Evolutionary conservation across 2,888 invertebrate genomes (phyloP), one percentile per base, ranked within the genome.

Genomic region (Drosophila nr. perissopoda): DNA sequence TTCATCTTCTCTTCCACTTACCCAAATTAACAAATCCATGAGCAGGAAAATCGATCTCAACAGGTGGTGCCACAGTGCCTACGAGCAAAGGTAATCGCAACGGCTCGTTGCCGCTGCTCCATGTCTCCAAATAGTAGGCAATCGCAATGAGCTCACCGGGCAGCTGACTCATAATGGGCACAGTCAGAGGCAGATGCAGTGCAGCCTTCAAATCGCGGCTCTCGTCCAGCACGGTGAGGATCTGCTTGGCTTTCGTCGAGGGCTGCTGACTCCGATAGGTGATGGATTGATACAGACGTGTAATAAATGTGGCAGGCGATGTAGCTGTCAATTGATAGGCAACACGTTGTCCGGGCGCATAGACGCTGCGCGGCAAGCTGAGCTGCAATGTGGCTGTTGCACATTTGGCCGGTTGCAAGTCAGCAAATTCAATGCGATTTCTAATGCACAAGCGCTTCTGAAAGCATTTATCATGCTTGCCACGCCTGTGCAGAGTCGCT

Each of bases 281-380:
- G 25, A 77, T 72, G 18, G 58, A 56, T 48, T 86, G 87, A n/a
- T 73, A 89, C 18, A 90, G 69, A 3, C 90, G 78, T 0, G 78
- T 78, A 1, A 36, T 10, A 5, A 64, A 25, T 13, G 48, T 51
- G 54, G 33, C 21, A 16, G 56, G 36, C 27, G 34, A 49, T 18
- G 40, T 36, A 21, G 57, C n/a, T 1, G 49, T n/a, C 49, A 90
- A 33, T 16, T 64, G 60, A 62, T 70, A 90, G 49, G 33, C 31
- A 6, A 90, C 69, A 13, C 38, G 57, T 42, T 90, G 90, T 0
- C 91, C 91, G 0, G 90, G 90, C 54, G 82, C 89, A 64, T 70
- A 90, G 10, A 82, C 73, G 58, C 69, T 86, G 40, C 87, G 85
- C 1, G 81, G 56, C n/a, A 89, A 36, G n/a, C 25, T 48, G 0